Evolutionary conservation across 2,888 invertebrate genomes (phyloP), one percentile per base, ranked within the genome.

Genomic region (Gymnocheta viridis): DNA sequence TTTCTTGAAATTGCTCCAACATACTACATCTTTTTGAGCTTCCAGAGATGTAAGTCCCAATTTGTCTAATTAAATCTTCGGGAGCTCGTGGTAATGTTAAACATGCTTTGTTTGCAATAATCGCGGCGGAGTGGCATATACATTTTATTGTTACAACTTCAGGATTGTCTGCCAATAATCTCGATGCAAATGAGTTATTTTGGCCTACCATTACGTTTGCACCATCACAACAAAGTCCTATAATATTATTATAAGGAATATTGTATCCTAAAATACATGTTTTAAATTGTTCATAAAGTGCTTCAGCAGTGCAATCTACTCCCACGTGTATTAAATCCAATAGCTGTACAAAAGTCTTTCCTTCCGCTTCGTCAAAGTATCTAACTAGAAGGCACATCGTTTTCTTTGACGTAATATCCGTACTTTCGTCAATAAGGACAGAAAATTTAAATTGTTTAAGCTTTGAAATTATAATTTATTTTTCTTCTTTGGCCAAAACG

Each of bases 251-350:
- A n/a, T n/a, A n/a, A n/a, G n/a, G n/a, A n/a, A n/a, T n/a, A n/a
- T n/a, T n/a, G n/a, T n/a, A n/a, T n/a, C n/a, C n/a, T n/a, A n/a
- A n/a, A n/a, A n/a, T n/a, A n/a, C n/a, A n/a, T n/a, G n/a, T n/a
- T n/a, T n/a, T n/a, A n/a, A n/a, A n/a, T n/a, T n/a, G n/a, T n/a
- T 0, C 62, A 62, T 62, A 62, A 62, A 62, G 41, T 41, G 62
- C 60, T 9, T 60, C 22, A 19, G 38, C 60, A 19, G 38, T 38
- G 14, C 60, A 60, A 35, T 60, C 60, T n/a, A 29, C 14, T n/a
- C 60, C 60, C 38, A 38, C 38, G 12, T 38, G 22, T 0, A 60
- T 22, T 22, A 60, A 22, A 12, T 38, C 38, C 22, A 60, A 38
- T 19, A 19, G 38, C n/a, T 60, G 19, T 29, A 60, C 60, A 38